Base-by-base conservation (phyloP, 2,113 vertebrate genomes). In the Myrmophylax atrothorax region DNA sequence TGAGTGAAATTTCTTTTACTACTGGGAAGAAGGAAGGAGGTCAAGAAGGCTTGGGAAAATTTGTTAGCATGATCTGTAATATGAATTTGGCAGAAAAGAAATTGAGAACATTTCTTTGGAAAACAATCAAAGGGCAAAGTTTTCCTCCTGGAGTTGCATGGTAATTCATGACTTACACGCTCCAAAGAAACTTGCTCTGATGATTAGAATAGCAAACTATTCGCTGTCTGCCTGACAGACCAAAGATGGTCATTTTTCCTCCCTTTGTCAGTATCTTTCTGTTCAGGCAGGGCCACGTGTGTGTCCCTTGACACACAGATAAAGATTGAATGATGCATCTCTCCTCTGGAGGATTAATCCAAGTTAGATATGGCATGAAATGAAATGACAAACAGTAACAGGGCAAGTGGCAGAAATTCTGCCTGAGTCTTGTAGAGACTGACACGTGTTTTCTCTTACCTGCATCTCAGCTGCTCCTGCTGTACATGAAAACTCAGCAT, bases 1-100 rank as follows among this genome's bases (percentile, higher is more conserved):
- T 37, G 40, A 94, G 37, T 79, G 69, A 87, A 95, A 93, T 96
- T 91, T 91, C 50, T 84, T 91, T 92, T 91, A 84, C 81, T 90
- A 88, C 85, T 96, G 76, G 78, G 87, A 90, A 74, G 75, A 60
- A 84, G 47, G 53, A 46, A 93, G 58, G 53, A 96, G 97, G 96
- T 97, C 96, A 97, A 92, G 64, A 93, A 96, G 66, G 93, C 95
- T 96, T 96, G 95, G 94, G 91, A 96, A 97, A 97, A 91, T 88
- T 96, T 95, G 86, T 89, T 88, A 91, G 70, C 19, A 88, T 84
- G 86, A 93, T 96, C 94, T 84, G 74, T 49, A 96, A 86, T 75
- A 78, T 23, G 74, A 85, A 89, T 96, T 95, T 97, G 95, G 95
- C 93, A 97, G 92, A 93, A 89, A 89, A 92, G 66, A 82, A 97